Base-by-base conservation (phyloP, 2,113 vertebrate species). In the Pungitius pungitius region DNA sequence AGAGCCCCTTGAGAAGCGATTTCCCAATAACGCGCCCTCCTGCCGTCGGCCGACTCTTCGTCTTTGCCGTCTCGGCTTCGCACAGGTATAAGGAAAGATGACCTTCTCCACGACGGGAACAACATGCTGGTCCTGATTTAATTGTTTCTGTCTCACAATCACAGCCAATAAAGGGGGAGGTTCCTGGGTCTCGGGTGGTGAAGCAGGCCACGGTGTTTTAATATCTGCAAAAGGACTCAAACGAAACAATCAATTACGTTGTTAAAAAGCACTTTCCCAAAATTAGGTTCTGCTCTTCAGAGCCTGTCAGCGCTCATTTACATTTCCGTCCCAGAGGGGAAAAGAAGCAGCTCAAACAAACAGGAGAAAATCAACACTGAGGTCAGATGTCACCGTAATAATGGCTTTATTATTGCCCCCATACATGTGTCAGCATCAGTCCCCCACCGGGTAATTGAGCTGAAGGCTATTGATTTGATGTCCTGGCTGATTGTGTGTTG, bases 401-500 rank as follows among this genome's bases (percentile, higher is more conserved):
- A 73, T 35, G 73, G 58, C 74, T 82, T 82, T 37, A 85, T 90
- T 69, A 74, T 73, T 63, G 73, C 57, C 69, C 73, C 60, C 47
- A 14, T 72, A 61, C 75, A 37, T 85, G 75, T 81, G 45, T 64
- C 47, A 47, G 49, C 68, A 71, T 84, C 73, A 51, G 65, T 84
- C 69, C 43, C 30, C 70, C 42, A 30, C 0, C 0, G 82, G 27
- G 56, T 77, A 85, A 87, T 70, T 77, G 84, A 82, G 76, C 69
- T 61, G 63, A 70, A 30, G 43, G 42, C 17, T 75, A 87, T 88
- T 82, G 83, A 89, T 84, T 79, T 64, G 77, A 80, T 82, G 77
- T 77, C 71, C 40, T n/a, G 47, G 51, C 43, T 87, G 82, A 85
- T 82, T 77, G 58, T 70, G 83, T 54, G 63, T 42, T 9, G 66